A percentile compares a stretch with the other conserved stretches of the same genome.
Evolutionary conservation across 2,113 vertebrate genomes (phyloP).

Genomic region (Trinectes maculatus): DNA sequence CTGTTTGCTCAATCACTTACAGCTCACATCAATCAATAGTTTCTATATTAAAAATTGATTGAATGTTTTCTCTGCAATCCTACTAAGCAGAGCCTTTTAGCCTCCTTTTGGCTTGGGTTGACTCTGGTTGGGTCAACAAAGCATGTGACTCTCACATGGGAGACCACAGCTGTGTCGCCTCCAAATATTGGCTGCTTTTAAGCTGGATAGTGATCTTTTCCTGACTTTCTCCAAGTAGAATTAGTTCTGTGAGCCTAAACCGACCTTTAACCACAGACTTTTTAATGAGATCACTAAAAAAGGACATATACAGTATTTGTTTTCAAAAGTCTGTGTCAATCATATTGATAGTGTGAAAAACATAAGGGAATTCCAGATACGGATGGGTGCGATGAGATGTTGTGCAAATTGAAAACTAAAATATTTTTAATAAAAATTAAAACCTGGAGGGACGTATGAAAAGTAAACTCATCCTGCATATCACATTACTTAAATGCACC

Average conservation of each 20-base stretch:
- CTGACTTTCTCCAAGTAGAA: neutral
- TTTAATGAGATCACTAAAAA: too few species aligned
- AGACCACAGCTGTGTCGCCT: neutral
- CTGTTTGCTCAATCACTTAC: neutral
- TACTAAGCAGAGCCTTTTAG: neutral
- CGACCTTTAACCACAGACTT: neutral
- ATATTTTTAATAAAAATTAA: too few species aligned
- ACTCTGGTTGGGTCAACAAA: neutral
- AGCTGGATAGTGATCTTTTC: neutral
- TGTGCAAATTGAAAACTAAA: too few species aligned
- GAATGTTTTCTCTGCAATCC: neutral
- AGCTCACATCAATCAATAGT: constrained; percentile 19
- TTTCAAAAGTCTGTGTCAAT: too few species aligned
- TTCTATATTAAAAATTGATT: constrained; percentile 32
- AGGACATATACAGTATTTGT: too few species aligned
- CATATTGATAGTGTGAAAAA: too few species aligned
- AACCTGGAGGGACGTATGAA: too few species aligned
- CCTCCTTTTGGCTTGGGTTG: neutral
- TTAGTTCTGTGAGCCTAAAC: neutral
- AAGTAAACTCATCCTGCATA: neutral
- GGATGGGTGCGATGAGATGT: too few species aligned
- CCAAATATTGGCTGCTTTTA: neutral
- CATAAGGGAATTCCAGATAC: too few species aligned
- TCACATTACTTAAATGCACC: too few species aligned
- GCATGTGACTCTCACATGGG: neutral